A percentile compares a stretch with the other conserved stretches of the same genome.
Conservation (phyloP, 2,113 vertebrate genomes). For the Bubo blakistoni region DNA sequence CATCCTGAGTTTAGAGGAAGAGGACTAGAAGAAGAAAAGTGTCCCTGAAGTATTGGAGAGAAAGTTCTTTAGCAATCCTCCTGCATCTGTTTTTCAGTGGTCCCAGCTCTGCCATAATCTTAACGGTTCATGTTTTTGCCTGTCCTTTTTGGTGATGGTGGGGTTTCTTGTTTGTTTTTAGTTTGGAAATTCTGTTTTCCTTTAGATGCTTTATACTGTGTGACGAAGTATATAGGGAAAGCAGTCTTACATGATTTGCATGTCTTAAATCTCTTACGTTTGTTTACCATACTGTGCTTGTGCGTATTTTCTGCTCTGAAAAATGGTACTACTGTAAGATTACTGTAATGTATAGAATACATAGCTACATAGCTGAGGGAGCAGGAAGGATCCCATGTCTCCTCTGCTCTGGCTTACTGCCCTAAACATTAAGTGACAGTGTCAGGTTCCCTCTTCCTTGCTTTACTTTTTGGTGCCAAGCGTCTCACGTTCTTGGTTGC, state of each 20-base stretch:
- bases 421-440: background rate
- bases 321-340: background rate
- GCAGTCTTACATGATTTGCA: fast-evolving
- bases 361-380: background rate
- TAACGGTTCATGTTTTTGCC: background rate
- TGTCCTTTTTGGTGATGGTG: background rate
- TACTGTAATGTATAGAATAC: background rate
- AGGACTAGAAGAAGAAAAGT: background rate
- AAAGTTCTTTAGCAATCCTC: background rate
- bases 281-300: background rate
- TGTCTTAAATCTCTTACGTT: background rate
- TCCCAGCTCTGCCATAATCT: background rate
- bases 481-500: background rate
- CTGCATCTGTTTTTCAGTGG: background rate
- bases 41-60: background rate
- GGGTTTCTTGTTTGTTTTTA: background rate
- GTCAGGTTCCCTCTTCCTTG: constrained; percentile 1
- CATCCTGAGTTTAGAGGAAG: background rate
- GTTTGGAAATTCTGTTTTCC: background rate
- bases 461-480: background rate
- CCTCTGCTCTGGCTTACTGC: background rate
- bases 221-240: background rate
- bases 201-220: background rate
- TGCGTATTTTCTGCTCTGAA: background rate
- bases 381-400: background rate